Percentiles rank a stretch among this genome's conserved stretches.
Conservation (phyloP, 2,113 vertebrate species). For the Indicator maculatus region DNA sequence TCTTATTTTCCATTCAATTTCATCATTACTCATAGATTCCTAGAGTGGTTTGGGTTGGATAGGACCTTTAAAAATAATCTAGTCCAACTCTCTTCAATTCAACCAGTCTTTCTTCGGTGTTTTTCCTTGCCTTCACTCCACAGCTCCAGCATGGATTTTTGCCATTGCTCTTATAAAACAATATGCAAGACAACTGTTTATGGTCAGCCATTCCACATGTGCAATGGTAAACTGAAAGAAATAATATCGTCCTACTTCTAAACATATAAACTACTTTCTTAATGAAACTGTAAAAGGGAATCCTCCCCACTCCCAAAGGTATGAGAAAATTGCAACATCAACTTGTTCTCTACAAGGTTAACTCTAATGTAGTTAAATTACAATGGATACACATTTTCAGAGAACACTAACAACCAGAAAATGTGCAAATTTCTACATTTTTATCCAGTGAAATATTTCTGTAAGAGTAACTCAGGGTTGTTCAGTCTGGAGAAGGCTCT, state of each 20-base stretch:
- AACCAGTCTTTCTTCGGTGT: neutral
- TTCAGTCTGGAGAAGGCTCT: too few species aligned
- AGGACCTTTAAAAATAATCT: neutral
- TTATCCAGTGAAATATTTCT: neutral
- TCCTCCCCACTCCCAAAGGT: accelerated
- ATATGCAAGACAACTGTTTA: neutral
- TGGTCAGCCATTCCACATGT: accelerated
- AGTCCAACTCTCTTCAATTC: neutral
- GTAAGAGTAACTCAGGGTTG: neutral
- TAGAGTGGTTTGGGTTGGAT: neutral
- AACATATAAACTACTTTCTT: neutral
- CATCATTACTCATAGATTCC: neutral
- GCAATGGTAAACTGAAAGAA: neutral
- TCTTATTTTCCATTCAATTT: neutral
- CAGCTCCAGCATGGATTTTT: neutral
- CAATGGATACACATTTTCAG: neutral
- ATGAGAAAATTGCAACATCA: neutral
- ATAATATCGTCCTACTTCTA: neutral
- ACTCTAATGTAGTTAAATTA: neutral
- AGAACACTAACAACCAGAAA: neutral
- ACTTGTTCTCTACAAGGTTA: neutral
- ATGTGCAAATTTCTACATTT: neutral
- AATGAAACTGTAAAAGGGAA: neutral
- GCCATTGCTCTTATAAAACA: neutral
- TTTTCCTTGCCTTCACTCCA: neutral